These are phyloP conservation scores for Molorchus minor DNA, from an alignment of 2,888 invertebrate species.

Conservation along the genomic window DNA sequence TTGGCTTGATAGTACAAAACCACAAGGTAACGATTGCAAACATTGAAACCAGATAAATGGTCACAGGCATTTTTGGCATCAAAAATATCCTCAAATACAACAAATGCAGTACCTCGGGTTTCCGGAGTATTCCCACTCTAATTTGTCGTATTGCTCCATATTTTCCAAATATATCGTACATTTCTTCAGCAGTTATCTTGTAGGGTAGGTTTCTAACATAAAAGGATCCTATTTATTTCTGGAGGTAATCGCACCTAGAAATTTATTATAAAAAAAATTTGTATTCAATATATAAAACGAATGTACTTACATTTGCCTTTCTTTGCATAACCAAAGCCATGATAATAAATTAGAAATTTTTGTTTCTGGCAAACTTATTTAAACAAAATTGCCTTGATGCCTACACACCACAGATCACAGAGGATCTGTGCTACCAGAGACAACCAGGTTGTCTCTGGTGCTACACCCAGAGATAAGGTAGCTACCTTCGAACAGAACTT, in stretches of 20 bases:
- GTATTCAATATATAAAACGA: not conserved
- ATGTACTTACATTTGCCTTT: conserved; percentile 13
- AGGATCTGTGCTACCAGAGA: no score
- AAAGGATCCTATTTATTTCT: conserved; percentile 96
- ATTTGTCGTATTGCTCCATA: conserved; percentile 99
- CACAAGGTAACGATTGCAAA: conserved; percentile 98
- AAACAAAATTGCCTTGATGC: no score
- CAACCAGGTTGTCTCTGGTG: no score
- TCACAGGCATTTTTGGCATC: conserved; percentile 99
- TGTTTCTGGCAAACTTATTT: no score
- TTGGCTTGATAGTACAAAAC: conserved; percentile 97
- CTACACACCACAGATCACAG: no score
- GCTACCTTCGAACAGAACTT: no score
- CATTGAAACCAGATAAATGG: conserved; percentile 98
- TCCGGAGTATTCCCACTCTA: conserved; percentile 98
- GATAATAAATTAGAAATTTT: no score
- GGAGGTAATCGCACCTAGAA: conserved; percentile 95
- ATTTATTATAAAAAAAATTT: not conserved
- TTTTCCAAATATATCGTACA: conserved; percentile 99
- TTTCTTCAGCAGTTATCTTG: conserved; percentile 99
- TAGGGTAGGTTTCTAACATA: conserved; percentile 98
- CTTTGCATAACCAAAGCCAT: conserved; percentile 21
- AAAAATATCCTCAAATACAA: conserved; percentile 99
- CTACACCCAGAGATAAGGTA: no score
- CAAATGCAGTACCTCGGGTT: conserved; percentile 98